These are phyloP conservation scores for Strigamia maritima DNA, from an alignment of 2,888 invertebrate genomes.

Conservation along the genomic window DNA sequence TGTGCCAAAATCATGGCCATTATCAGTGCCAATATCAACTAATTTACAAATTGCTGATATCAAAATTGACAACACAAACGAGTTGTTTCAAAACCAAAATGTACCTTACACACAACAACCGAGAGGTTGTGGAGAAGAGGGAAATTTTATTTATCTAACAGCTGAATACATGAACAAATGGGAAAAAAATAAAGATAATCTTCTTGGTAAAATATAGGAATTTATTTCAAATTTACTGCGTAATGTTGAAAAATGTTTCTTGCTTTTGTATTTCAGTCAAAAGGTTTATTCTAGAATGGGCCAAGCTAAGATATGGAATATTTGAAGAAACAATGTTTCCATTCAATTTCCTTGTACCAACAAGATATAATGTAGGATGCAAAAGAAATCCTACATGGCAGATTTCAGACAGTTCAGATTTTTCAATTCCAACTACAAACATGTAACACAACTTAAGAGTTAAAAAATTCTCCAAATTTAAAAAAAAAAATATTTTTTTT, in stretches of 20 bases:
- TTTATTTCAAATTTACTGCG: background rate
- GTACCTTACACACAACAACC: conserved; percentile 47
- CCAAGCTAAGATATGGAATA: conserved; percentile 47
- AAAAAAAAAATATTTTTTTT: too few species aligned
- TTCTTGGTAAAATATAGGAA: background rate
- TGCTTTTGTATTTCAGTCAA: conserved; percentile 24
- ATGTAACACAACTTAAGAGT: too few species aligned
- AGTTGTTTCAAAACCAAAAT: conserved; percentile 35
- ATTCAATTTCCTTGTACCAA: too few species aligned
- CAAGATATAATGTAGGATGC: too few species aligned
- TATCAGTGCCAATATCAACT: background rate
- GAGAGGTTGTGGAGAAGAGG: conserved; percentile 47
- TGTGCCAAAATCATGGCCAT: conserved; percentile 48
- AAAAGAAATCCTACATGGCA: too few species aligned
- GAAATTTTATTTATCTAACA: conserved; percentile 46
- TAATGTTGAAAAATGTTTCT: too few species aligned
- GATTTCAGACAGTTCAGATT: too few species aligned
- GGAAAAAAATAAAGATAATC: background rate
- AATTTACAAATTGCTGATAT: background rate
- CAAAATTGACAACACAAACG: conserved; percentile 44
- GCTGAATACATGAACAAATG: conserved; percentile 28
- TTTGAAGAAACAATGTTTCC: conserved; percentile 47
- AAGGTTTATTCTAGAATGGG: conserved; percentile 47
- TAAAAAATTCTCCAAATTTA: too few species aligned
- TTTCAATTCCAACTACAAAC: too few species aligned